Evolutionary conservation across 2,888 invertebrate species (phyloP).

Genomic region (Volucella bombylans): DNA sequence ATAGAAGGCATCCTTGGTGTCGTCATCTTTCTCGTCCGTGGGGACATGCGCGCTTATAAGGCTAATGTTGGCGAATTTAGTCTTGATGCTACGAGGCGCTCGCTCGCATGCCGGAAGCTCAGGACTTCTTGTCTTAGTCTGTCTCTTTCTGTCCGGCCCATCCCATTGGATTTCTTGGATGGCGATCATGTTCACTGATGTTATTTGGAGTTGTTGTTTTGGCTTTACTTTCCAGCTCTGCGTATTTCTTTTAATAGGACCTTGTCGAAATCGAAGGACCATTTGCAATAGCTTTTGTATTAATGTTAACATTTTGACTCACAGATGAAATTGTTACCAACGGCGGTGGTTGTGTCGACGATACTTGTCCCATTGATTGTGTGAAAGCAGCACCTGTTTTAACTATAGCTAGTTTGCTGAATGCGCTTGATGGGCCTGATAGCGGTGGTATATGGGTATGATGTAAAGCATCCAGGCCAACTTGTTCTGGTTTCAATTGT

Average conservation of each 20-base stretch:
- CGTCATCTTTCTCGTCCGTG: too few relatives aligned
- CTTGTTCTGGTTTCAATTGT: constrained; percentile 68
- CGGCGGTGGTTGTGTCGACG: constrained; percentile 77
- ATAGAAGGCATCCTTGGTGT: too few relatives aligned
- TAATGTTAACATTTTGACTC: constrained; percentile 54
- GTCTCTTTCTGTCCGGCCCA: too few relatives aligned
- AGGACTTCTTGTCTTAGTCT: too few relatives aligned
- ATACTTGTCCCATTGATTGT: constrained; percentile 62
- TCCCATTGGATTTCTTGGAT: too few relatives aligned
- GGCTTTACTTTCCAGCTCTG: constrained; percentile 63
- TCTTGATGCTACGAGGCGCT: too few relatives aligned
- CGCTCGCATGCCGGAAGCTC: too few relatives aligned
- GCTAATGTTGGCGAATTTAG: too few relatives aligned
- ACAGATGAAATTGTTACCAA: constrained; percentile 77
- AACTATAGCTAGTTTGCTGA: constrained; percentile 65
- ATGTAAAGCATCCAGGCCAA: constrained; percentile 68
- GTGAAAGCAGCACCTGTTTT: constrained; percentile 53
- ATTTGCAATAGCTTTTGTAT: constrained; percentile 63
- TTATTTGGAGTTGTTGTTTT: constrained; percentile 64
- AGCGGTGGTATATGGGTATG: constrained; percentile 63
- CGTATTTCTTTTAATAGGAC: constrained; percentile 78
- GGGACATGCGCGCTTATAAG: too few relatives aligned
- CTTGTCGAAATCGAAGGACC: constrained; percentile 74
- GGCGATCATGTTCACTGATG: too few relatives aligned
- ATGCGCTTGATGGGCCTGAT: constrained; percentile 65